These are phyloP conservation scores for Neoarius graeffei DNA, from an alignment of 2,113 vertebrate species.

Conservation along the genomic window DNA sequence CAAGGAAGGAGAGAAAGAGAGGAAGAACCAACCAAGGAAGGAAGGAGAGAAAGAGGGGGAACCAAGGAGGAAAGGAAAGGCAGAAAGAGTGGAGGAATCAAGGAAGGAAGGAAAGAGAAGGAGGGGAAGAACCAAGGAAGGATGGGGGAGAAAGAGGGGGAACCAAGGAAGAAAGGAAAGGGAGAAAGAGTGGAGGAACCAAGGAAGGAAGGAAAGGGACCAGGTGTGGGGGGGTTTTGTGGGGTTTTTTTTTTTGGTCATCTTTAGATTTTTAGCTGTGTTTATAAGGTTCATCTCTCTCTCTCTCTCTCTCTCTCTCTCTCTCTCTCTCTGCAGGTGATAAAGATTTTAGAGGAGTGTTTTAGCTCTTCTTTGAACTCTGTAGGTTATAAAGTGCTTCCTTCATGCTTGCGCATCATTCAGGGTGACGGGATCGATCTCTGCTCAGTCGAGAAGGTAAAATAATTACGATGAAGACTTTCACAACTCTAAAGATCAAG, in stretches of 20 bases:
- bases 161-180: too few relatives aligned
- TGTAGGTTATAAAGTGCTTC: slow-evolving; percentile 72
- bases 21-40: too few relatives aligned
- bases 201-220: not conserved
- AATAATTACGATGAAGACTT: not conserved
- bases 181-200: not conserved
- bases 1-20: not conserved
- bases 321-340: slow-evolving; percentile 59
- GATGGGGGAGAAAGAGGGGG: too few relatives aligned
- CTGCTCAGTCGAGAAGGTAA: slow-evolving; percentile 68
- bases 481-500: not conserved
- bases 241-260: too few relatives aligned
- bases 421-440: slow-evolving; percentile 77
- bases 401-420: slow-evolving; percentile 72
- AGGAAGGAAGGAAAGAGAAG: too few relatives aligned
- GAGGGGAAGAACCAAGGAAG: not conserved
- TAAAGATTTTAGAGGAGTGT: slow-evolving; percentile 73
- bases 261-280: not conserved
- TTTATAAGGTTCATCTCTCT: not conserved
- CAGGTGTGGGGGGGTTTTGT: too few relatives aligned
- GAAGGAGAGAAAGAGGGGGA: not conserved
- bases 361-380: slow-evolving; percentile 72
- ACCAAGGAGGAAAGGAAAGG: not conserved
- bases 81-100: not conserved
- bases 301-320: not conserved